A percentile compares a stretch with the other conserved stretches of the same genome.
Evolutionary conservation across 2,797 vertebrate species (phyloP).

Genomic region (Gouania willdenowi): DNA sequence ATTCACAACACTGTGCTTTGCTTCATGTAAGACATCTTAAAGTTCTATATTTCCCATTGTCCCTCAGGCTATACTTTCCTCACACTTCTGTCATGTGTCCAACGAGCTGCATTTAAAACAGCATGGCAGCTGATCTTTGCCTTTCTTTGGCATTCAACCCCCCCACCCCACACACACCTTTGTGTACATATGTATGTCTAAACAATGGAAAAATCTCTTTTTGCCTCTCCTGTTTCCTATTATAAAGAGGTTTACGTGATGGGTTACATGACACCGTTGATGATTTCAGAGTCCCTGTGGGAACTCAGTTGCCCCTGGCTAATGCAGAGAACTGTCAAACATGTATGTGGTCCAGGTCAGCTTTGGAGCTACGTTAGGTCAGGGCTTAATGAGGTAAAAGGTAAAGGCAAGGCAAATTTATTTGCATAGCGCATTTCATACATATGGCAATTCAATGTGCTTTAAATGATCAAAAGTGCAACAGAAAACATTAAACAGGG

Average conservation of each 20-base stretch:
- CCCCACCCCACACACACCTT: no score
- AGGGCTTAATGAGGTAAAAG: no score
- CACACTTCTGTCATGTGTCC: not conserved
- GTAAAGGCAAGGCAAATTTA: no score
- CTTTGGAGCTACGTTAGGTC: constrained; percentile 10
- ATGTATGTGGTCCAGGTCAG: constrained; percentile 29
- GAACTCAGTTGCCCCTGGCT: constrained; percentile 23
- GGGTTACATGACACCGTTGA: constrained; percentile 13
- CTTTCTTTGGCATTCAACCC: constrained; percentile 15
- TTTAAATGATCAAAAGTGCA: no score
- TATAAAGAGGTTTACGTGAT: constrained; percentile 24
- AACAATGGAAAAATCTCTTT: constrained; percentile 7
- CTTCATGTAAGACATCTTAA: not conserved
- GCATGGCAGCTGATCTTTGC: constrained; percentile 3
- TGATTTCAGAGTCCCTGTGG: constrained; percentile 37
- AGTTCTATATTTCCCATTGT: constrained; percentile 1
- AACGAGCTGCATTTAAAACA: constrained; percentile 6
- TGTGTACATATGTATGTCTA: not conserved
- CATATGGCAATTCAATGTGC: no score
- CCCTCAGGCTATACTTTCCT: not conserved
- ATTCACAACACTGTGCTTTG: not conserved
- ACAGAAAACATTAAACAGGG: no score
- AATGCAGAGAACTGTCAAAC: constrained; percentile 32
- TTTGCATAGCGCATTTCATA: no score
- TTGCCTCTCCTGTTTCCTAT: constrained; percentile 9